Conservation (phyloP, 1,140 invertebrate species). For the Ceratina japonica region DNA sequence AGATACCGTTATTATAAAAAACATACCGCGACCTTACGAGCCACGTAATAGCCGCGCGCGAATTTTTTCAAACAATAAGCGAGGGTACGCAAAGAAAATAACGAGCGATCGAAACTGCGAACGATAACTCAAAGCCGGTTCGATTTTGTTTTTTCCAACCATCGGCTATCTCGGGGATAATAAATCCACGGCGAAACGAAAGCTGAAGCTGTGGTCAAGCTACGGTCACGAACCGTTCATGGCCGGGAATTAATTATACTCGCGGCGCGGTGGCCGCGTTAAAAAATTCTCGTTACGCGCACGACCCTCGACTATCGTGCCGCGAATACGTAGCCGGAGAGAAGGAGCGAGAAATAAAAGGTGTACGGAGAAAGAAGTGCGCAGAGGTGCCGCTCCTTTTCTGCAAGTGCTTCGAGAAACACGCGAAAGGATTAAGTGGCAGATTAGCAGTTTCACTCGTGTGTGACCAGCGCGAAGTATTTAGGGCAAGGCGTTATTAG, state of each 20-base stretch:
- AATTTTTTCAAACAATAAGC: not conserved
- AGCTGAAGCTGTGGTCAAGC: conserved; percentile 25
- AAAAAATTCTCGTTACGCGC: conserved; percentile 53
- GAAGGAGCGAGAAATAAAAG: not conserved
- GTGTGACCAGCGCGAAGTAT: not conserved
- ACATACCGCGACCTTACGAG: not conserved
- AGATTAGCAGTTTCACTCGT: conserved; percentile 4
- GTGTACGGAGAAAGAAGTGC: not conserved
- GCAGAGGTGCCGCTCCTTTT: conserved; percentile 22
- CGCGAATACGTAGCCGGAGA: conserved; percentile 37
- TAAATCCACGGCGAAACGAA: conserved; percentile 27
- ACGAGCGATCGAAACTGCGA: not conserved
- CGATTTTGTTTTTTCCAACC: not conserved
- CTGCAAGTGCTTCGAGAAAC: conserved; percentile 22
- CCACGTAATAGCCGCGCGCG: too few species aligned
- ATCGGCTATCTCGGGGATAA: conserved; percentile 2
- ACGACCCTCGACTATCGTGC: conserved; percentile 33
- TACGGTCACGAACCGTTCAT: conserved; percentile 34
- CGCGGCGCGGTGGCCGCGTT: conserved; percentile 28
- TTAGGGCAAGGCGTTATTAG: not conserved
- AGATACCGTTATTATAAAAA: not conserved
- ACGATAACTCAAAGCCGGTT: not conserved
- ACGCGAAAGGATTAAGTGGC: conserved; percentile 4
- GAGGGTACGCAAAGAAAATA: not conserved
- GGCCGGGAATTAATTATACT: conserved; percentile 41